A percentile compares a stretch with the other conserved stretches of the same genome.
phyloP scores from a whole-genome alignment of 2,888 invertebrate genomes.

The Drosophila pullipes region DNA sequence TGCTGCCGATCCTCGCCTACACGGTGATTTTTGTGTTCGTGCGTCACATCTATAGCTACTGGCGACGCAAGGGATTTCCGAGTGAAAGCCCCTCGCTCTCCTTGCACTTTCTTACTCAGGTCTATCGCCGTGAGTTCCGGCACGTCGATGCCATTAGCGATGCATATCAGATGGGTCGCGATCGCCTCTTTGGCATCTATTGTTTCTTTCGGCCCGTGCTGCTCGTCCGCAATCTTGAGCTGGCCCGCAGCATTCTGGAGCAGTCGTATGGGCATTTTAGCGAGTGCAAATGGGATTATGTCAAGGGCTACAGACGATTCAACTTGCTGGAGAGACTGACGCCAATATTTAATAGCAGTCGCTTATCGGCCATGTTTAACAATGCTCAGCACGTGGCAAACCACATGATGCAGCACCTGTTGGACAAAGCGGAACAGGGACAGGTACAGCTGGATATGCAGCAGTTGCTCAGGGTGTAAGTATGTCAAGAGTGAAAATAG shows the following conservation, averaged over 20 bases:
- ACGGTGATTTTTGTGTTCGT: conserved; percentile 68
- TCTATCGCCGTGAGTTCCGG: conserved; percentile 80
- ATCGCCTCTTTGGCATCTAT: conserved; percentile 87
- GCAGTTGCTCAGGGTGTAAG: conserved; percentile 75
- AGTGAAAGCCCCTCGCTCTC: conserved; percentile 64
- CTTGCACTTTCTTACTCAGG: conserved; percentile 66
- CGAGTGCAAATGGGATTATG: conserved; percentile 88
- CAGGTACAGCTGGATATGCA: conserved; percentile 68
- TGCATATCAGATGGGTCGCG: conserved; percentile 76
- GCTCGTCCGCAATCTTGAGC: conserved; percentile 88
- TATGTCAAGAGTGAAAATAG: neutral
- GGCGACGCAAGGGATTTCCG: conserved; percentile 82
- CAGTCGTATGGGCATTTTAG: conserved; percentile 89
- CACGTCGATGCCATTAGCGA: conserved; percentile 75
- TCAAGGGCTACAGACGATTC: conserved; percentile 87
- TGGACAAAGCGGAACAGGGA: conserved; percentile 66
- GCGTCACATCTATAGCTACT: conserved; percentile 81
- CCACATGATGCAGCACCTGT: conserved; percentile 86
- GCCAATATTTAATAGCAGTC: conserved; percentile 88
- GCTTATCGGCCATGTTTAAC: conserved; percentile 88
- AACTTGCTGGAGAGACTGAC: conserved; percentile 88
- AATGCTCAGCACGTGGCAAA: conserved; percentile 87
- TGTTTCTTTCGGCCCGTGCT: conserved; percentile 88
- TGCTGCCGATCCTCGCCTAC: conserved; percentile 79
- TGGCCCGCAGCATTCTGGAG: conserved; percentile 88